Evolutionary conservation across 2,113 vertebrate genomes (phyloP).

Genomic region (Rhabdomys dilectus): DNA sequence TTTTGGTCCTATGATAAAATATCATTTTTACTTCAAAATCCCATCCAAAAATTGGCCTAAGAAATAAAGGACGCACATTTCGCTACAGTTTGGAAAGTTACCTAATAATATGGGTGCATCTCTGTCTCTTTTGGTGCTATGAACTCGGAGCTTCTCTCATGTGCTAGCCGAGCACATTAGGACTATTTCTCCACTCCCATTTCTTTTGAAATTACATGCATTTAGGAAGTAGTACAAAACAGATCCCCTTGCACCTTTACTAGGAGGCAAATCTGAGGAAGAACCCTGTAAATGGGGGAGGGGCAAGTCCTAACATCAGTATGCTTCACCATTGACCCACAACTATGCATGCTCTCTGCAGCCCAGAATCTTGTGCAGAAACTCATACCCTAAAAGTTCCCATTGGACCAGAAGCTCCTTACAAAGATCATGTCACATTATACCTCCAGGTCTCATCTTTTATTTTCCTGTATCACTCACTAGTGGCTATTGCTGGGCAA

Average conservation of each 20-base stretch:
- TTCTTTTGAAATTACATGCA: conserved; percentile 42
- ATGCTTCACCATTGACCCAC: background rate
- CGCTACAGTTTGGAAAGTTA: conserved; percentile 34
- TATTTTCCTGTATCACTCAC: background rate
- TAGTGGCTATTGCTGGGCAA: conserved; percentile 16
- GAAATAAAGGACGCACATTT: conserved; percentile 38
- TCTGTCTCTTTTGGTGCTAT: background rate
- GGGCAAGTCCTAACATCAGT: conserved; percentile 28
- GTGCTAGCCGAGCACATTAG: background rate
- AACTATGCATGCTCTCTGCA: background rate
- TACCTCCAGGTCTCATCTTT: background rate
- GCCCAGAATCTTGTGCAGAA: conserved; percentile 38
- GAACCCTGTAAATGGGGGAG: background rate
- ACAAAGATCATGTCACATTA: background rate
- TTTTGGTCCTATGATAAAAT: conserved; percentile 18
- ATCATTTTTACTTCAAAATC: conserved; percentile 37
- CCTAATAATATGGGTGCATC: background rate
- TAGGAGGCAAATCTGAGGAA: background rate
- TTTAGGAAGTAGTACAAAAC: conserved; percentile 7
- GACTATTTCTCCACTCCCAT: background rate
- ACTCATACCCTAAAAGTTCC: background rate
- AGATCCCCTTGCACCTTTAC: background rate
- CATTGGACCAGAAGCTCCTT: background rate
- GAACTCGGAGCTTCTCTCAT: background rate
- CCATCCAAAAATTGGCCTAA: conserved; percentile 33